These are phyloP conservation scores for Daphoenositta chrysoptera DNA, from an alignment of 2,113 vertebrate species.

Conservation along the genomic window DNA sequence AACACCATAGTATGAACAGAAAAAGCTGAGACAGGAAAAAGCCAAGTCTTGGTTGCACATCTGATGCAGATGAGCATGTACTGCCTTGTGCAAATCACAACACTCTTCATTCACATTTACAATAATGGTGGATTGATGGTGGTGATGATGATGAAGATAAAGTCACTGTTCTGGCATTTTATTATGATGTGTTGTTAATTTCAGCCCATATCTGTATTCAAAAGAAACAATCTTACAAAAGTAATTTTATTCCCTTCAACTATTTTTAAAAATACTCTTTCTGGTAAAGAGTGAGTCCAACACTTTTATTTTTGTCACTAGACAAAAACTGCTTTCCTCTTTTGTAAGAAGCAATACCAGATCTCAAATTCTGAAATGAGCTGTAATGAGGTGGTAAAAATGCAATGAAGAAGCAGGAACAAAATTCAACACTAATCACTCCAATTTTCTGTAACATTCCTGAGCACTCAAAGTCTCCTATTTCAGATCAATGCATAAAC, in stretches of 20 bases:
- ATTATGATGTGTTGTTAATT: not conserved
- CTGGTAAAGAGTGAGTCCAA: not conserved
- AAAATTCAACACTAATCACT: not conserved
- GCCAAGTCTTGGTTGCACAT: not conserved
- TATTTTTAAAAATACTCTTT: not conserved
- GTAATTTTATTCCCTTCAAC: not conserved
- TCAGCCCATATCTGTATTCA: not conserved
- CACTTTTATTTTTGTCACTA: not conserved
- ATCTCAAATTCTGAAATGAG: not conserved
- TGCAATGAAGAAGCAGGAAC: not conserved
- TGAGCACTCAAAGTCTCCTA: not conserved
- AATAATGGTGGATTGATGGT: not conserved
- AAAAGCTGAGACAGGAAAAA: not conserved
- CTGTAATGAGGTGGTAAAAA: not conserved
- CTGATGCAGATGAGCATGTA: not conserved
- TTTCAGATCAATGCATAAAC: conserved; percentile 29
- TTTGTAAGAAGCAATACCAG: not conserved
- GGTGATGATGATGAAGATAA: not conserved
- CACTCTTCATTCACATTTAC: not conserved
- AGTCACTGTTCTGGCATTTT: not conserved
- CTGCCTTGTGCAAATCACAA: not conserved
- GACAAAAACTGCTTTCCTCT: not conserved
- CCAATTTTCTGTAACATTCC: not conserved
- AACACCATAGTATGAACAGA: not conserved
- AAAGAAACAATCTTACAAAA: not conserved